Percentiles rank a stretch among this genome's conserved stretches.
phyloP scores from a whole-genome alignment of 2,888 invertebrate species.

The Pterobdella sp. region DNA sequence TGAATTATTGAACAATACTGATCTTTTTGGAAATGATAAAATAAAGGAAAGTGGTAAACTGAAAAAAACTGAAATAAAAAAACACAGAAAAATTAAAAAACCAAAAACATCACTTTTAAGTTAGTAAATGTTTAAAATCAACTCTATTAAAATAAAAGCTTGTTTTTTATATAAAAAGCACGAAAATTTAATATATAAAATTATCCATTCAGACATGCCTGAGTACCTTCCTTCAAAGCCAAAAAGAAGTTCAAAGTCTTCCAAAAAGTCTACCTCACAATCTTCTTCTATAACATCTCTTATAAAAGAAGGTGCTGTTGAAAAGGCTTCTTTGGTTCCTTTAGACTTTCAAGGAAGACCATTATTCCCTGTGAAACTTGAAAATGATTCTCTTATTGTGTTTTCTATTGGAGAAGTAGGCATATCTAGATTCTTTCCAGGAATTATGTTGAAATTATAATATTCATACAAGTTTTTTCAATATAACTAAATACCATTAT shows the following conservation, averaged over 20 bases:
- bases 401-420: constrained; percentile 67
- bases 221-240: neutral
- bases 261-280: neutral
- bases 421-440: no score
- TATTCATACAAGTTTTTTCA: no score
- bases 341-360: constrained; percentile 63
- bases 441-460: no score
- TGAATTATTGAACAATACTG: neutral
- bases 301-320: neutral
- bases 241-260: neutral
- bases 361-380: constrained; percentile 61
- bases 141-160: no score
- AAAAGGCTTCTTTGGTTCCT: constrained; percentile 55
- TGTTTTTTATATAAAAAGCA: no score
- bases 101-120: neutral
- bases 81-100: constrained; percentile 8
- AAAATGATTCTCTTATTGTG: constrained; percentile 62
- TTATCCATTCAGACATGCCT: neutral
- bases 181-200: neutral
- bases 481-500: no score
- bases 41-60: neutral
- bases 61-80: neutral
- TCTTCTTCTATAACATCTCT: neutral
- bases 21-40: neutral
- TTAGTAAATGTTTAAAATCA: neutral